These are phyloP conservation scores for Scomberomorus guttatus DNA, from an alignment of 2,797 vertebrate genomes.

Conservation along the genomic window DNA sequence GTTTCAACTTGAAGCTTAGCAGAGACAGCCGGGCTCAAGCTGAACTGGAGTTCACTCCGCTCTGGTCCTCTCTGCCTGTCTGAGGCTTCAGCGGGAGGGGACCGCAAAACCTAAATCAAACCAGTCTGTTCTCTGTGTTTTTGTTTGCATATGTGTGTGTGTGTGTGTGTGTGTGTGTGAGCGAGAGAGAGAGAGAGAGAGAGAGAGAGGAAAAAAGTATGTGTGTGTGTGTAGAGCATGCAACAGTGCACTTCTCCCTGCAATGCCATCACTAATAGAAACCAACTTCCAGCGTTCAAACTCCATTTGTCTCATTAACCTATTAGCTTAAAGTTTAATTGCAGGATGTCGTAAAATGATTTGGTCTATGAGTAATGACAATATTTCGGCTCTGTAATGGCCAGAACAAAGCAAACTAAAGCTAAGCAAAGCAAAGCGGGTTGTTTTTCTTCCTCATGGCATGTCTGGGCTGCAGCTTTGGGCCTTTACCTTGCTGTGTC, in stretches of 20 bases:
- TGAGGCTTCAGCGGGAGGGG: conserved; percentile 70
- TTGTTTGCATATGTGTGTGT: conserved; percentile 53
- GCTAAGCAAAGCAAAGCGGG: conserved; percentile 63
- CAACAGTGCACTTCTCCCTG: conserved; percentile 60
- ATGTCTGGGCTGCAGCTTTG: conserved; percentile 78
- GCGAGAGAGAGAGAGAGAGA: neutral
- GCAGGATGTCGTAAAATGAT: conserved; percentile 86
- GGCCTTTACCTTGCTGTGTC: conserved; percentile 65
- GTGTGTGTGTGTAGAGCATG: conserved; percentile 51
- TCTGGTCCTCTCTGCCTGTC: conserved; percentile 67
- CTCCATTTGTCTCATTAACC: conserved; percentile 84
- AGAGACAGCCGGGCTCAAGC: conserved; percentile 73
- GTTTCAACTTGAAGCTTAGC: conserved; percentile 79
- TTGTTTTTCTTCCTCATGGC: conserved; percentile 71
- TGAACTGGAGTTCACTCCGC: conserved; percentile 70
- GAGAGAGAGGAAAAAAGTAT: conserved; percentile 10
- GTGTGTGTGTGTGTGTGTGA: conserved; percentile 44
- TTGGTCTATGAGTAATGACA: conserved; percentile 84
- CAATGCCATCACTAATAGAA: conserved; percentile 78
- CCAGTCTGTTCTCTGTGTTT: conserved; percentile 74
- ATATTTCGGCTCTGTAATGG: conserved; percentile 77
- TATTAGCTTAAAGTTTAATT: conserved; percentile 84
- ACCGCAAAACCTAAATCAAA: conserved; percentile 82
- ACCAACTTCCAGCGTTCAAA: conserved; percentile 76
- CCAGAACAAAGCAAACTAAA: conserved; percentile 78